Percentiles rank a stretch among this genome's conserved stretches.
These are phyloP conservation scores for Cochlearius cochlearius DNA, from an alignment of 2,113 vertebrate genomes.

Conservation along the genomic window DNA sequence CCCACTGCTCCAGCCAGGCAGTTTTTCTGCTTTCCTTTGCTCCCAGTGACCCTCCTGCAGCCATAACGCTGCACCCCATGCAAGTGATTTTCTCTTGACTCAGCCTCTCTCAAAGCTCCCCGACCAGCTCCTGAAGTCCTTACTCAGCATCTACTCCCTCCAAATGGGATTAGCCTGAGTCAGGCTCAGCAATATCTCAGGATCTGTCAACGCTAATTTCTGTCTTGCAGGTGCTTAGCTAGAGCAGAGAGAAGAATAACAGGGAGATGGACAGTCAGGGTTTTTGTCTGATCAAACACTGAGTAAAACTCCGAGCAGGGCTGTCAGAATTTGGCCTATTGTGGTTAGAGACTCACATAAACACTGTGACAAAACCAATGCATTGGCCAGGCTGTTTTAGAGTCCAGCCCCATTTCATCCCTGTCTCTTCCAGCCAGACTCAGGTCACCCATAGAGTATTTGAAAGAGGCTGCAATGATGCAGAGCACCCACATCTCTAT, in stretches of 20 bases:
- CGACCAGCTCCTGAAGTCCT: not conserved
- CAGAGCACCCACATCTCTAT: not conserved
- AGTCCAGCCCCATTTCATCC: not conserved
- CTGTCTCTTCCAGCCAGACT: not conserved
- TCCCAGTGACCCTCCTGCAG: not conserved
- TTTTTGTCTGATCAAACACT: not conserved
- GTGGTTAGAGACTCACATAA: not conserved
- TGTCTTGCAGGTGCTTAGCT: not conserved
- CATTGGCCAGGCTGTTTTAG: not conserved
- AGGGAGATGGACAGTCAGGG: not conserved
- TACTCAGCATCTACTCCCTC: slow-evolving; percentile 3
- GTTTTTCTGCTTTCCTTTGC: not conserved
- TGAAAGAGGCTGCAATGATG: not conserved
- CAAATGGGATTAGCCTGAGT: not conserved
- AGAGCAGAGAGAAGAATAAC: not conserved
- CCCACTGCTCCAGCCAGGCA: not conserved
- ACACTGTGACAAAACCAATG: not conserved
- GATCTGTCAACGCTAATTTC: not conserved
- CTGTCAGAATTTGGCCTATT: not conserved
- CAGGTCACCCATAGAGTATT: fast-evolving
- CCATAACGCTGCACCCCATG: not conserved
- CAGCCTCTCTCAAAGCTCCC: not conserved
- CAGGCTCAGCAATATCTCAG: not conserved
- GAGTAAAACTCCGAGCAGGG: not conserved
- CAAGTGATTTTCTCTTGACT: not conserved